These are phyloP conservation scores for Microplitis manilae DNA, from an alignment of 2,888 invertebrate species.

Conservation along the genomic window DNA sequence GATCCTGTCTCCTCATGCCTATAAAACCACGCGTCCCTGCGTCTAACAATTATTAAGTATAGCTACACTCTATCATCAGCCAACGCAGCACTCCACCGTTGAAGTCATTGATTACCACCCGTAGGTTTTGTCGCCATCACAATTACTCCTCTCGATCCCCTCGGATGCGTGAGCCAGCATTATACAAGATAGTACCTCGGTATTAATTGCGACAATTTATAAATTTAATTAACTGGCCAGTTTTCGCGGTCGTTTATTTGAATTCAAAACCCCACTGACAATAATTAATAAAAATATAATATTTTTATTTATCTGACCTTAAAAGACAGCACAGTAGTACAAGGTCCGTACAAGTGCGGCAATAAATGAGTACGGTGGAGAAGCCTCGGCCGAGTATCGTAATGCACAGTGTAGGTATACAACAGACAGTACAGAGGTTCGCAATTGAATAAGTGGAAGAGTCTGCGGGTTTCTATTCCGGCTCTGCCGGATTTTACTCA, in stretches of 20 bases:
- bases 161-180: background rate
- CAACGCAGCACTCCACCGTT: background rate
- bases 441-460: background rate
- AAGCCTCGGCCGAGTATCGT: background rate
- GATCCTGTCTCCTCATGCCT: constrained; percentile 31
- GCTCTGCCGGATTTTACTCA: background rate
- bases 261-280: background rate
- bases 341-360: background rate
- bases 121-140: constrained; percentile 29
- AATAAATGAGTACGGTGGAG: background rate
- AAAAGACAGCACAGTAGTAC: background rate
- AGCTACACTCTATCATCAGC: background rate
- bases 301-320: background rate
- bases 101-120: constrained; percentile 27
- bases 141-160: background rate
- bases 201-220: background rate
- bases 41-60: background rate
- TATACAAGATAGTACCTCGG: background rate
- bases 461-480: background rate
- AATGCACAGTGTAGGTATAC: background rate
- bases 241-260: background rate
- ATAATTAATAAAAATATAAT: background rate
- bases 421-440: background rate
- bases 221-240: background rate
- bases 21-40: constrained; percentile 14